Conservation (phyloP, 1,140 invertebrate genomes). For the Helicorthomorpha holstii region DNA sequence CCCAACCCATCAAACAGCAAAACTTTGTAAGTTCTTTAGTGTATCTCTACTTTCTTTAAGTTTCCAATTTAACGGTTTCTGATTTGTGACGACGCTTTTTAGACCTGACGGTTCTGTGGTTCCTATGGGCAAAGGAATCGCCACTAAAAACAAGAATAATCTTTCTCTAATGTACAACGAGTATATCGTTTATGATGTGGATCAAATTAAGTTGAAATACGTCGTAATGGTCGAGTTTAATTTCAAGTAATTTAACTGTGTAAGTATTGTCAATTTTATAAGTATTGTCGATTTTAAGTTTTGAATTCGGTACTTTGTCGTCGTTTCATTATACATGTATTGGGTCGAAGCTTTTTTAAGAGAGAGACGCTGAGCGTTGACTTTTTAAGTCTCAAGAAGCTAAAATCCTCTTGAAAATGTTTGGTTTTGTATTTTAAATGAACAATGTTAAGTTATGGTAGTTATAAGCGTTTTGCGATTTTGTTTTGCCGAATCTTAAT, state of each 20-base stretch:
- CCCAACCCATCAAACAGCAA: slow-evolving; percentile 14
- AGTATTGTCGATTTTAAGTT: too few species aligned
- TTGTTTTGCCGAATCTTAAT: too few species aligned
- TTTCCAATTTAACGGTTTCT: slow-evolving; percentile 4
- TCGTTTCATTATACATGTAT: too few species aligned
- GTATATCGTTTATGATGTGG: slow-evolving; percentile 30
- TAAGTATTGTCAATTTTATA: too few species aligned
- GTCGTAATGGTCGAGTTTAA: background rate
- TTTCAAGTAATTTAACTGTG: slow-evolving; percentile 4
- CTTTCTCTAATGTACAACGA: slow-evolving; percentile 28
- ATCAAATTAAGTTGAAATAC: slow-evolving; percentile 23
- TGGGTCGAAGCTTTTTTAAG: too few species aligned
- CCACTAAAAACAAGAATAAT: slow-evolving; percentile 9
- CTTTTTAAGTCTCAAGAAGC: too few species aligned
- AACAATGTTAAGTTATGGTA: too few species aligned
- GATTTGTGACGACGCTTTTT: slow-evolving; percentile 10
- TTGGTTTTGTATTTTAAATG: too few species aligned
- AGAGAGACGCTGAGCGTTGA: too few species aligned
- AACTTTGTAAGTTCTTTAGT: slow-evolving; percentile 16
- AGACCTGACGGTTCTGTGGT: background rate
- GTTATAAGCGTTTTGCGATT: too few species aligned
- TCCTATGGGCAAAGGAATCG: slow-evolving; percentile 1
- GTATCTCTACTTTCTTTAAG: background rate
- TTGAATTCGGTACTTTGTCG: too few species aligned
- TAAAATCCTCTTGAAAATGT: too few species aligned